These are phyloP conservation scores for Perodicticus potto DNA, from an alignment of 2,797 vertebrate species.

Conservation along the genomic window DNA sequence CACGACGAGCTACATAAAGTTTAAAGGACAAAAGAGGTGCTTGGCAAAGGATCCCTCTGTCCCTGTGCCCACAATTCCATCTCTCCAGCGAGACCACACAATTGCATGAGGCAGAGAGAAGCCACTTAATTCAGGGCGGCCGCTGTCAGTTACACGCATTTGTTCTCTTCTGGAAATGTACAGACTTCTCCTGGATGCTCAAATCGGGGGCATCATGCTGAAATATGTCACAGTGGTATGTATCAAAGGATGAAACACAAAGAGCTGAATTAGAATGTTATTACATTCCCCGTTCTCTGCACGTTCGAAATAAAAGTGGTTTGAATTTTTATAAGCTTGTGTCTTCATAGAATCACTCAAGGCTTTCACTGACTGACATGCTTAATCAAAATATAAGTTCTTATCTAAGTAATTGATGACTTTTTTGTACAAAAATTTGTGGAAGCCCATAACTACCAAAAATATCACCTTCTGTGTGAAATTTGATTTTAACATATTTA, in stretches of 20 bases:
- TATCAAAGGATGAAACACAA: background rate
- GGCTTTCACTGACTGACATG: background rate
- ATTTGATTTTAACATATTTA: background rate
- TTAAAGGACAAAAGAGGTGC: background rate
- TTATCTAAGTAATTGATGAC: constrained; percentile 1
- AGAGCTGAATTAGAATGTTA: background rate
- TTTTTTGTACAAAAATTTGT: constrained; percentile 11
- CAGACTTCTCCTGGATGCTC: background rate
- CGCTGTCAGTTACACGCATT: background rate
- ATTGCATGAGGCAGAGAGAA: no score
- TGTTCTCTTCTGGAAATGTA: background rate
- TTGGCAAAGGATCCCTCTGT: background rate
- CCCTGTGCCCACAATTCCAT: background rate
- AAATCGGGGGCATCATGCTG: background rate
- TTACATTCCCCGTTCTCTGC: background rate
- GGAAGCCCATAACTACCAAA: background rate
- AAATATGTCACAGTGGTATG: background rate
- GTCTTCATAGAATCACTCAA: background rate
- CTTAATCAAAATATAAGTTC: background rate
- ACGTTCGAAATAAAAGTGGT: background rate
- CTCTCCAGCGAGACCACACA: background rate
- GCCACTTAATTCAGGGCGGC: no score
- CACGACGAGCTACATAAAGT: no score
- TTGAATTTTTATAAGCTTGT: background rate
- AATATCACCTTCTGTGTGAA: background rate